A percentile compares a stretch with the other conserved stretches of the same genome.
Conservation (phyloP, 2,888 invertebrate species). For the Idaea aversata region DNA sequence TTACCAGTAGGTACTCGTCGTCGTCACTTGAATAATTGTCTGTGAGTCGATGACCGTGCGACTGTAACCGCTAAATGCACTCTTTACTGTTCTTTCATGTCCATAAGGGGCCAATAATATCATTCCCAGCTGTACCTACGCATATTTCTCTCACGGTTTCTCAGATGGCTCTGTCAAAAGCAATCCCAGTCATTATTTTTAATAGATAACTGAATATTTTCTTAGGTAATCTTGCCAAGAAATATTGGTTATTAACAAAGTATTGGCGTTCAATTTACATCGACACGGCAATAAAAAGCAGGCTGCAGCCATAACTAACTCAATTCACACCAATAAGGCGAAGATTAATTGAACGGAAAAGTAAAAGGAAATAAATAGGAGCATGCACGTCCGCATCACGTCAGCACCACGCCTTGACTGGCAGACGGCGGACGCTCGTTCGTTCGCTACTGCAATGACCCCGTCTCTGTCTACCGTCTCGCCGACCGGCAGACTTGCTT, state of each 20-base stretch:
- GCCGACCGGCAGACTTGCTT: conserved; percentile 54
- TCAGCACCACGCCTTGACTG: conserved; percentile 28
- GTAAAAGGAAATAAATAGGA: conserved; percentile 12
- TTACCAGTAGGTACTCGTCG: not conserved
- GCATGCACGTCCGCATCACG: conserved; percentile 25
- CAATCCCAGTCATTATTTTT: not conserved
- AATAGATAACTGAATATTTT: not conserved
- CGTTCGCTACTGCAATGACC: conserved; percentile 26
- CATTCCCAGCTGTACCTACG: conserved; percentile 14
- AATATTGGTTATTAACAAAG: not conserved
- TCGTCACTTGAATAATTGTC: conserved; percentile 60
- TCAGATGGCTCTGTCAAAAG: not conserved
- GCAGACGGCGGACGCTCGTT: conserved; percentile 19
- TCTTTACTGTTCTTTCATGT: conserved; percentile 29
- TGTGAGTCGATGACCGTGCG: conserved; percentile 67
- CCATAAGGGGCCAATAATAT: conserved; percentile 24
- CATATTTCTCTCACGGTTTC: conserved; percentile 11
- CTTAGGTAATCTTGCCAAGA: not conserved
- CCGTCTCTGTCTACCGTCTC: conserved; percentile 34
- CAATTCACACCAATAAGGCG: conserved; percentile 34
- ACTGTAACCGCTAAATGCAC: conserved; percentile 46
- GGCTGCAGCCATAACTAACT: conserved; percentile 35
- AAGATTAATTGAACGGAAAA: conserved; percentile 17
- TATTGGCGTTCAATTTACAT: conserved; percentile 15
- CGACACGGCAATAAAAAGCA: conserved; percentile 17